Percentiles rank a stretch among this genome's conserved stretches.
These are phyloP conservation scores for Brenthis ino DNA, from an alignment of 2,888 invertebrate genomes.

Conservation along the genomic window DNA sequence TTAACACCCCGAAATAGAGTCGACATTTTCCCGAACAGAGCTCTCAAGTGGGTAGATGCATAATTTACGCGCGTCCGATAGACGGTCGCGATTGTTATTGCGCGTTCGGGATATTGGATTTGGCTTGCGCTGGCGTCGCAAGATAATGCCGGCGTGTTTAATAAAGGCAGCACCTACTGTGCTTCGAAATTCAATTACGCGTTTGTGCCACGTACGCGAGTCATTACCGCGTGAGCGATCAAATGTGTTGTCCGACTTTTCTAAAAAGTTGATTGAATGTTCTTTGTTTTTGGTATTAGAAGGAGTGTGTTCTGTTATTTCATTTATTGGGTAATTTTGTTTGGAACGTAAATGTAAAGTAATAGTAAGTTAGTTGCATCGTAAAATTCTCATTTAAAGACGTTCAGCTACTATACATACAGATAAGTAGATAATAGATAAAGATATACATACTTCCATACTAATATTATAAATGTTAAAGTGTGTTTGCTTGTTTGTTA, in stretches of 20 bases:
- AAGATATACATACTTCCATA: no score
- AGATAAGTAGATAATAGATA: no score
- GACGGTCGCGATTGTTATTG: conserved; percentile 80
- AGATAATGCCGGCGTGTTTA: conserved; percentile 53
- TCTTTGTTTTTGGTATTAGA: no score
- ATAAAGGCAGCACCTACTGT: conserved; percentile 44
- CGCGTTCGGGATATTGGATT: conserved; percentile 78
- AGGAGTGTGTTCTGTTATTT: no score
- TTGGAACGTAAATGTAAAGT: no score
- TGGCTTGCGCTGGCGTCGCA: conserved; percentile 65
- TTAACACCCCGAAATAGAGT: conserved; percentile 45
- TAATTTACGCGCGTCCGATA: conserved; percentile 81
- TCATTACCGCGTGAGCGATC: conserved; percentile 19
- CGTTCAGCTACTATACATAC: no score
- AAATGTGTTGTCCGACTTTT: not conserved
- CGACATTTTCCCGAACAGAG: conserved; percentile 38
- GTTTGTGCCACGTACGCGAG: conserved; percentile 21
- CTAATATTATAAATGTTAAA: no score
- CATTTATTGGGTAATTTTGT: no score
- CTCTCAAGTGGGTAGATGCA: conserved; percentile 54
- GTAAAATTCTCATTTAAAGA: no score
- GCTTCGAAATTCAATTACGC: conserved; percentile 39
- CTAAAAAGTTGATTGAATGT: not conserved
- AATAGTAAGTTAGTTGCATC: no score
- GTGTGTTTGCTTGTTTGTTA: no score